Base-by-base conservation (phyloP, 2,888 invertebrate species). In the Macrophya annulata region DNA sequence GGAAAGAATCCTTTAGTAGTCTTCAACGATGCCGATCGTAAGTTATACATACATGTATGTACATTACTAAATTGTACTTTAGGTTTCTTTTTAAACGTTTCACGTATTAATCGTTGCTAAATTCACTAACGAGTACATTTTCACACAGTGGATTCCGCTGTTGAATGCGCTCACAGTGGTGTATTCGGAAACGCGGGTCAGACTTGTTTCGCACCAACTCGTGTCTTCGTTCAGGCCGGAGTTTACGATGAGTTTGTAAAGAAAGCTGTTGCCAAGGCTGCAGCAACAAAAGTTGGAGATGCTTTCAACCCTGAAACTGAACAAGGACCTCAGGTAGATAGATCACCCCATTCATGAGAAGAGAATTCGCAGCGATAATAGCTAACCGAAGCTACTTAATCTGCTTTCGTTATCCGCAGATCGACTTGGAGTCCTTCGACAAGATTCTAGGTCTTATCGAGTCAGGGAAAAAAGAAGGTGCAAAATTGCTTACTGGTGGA, bases 1-100 rank as follows among this genome's bases (percentile, higher is more conserved):
- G 98, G 98, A 86, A 98, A 98, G 93, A 97, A 97, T 92, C 98
- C 98, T 0, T 94, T 98, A 25, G 97, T 98, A 21, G 95, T 98
- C 17, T 97, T 97, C 91, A 96, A 96, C 87, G 98, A 98, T 94
- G 96, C 95, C 71, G 95, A 98, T 92, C 94, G 97, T 97, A 94
- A 94, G 94, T 92, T 31, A 86, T 62, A 37, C 51, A 9, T n/a
- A n/a, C n/a, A n/a, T n/a, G n/a, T n/a, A n/a, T 3, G 31, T 25
- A 55, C 37, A n/a, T 17, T 55, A 3, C 9, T 31, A 8, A 6
- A 31, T 79, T 48, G 31, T 51, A 51, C 10, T 76, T 71, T 37
- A 15, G 37, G 15, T 12, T 45, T 76, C 17, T n/a, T 4, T 45
- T 8, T 0, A 72, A 17, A 4, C 9, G 40, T 72, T 40, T 6